Evolutionary conservation across 2,888 invertebrate species (phyloP).

Genomic region (Hymenopus coronatus): DNA sequence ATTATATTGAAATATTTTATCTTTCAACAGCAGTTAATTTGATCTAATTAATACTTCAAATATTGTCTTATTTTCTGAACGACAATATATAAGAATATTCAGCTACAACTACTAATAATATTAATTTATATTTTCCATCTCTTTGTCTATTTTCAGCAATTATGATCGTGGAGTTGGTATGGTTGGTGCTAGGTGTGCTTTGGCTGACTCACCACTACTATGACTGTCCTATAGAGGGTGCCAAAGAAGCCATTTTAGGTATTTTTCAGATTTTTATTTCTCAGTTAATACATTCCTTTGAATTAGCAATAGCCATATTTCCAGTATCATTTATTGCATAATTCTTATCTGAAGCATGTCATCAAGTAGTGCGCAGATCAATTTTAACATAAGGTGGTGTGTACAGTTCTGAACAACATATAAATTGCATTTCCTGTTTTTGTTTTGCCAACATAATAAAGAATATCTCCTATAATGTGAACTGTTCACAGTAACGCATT

Average conservation of each 20-base stretch:
- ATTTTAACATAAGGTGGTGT: too few species aligned
- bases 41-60: too few species aligned
- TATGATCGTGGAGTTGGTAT: constrained; percentile 69
- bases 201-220: constrained; percentile 70
- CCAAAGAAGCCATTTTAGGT: constrained; percentile 74
- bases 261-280: constrained; percentile 31
- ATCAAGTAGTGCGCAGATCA: too few species aligned
- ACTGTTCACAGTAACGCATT: too few species aligned
- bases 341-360: too few species aligned
- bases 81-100: constrained; percentile 36
- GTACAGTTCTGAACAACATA: too few species aligned
- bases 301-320: neutral
- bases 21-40: too few species aligned
- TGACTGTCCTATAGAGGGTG: constrained; percentile 63
- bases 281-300: neutral
- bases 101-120: constrained; percentile 27
- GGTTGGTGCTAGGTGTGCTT: constrained; percentile 68
- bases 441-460: too few species aligned
- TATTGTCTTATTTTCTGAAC: too few species aligned
- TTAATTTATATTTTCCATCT: constrained; percentile 31
- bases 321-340: neutral
- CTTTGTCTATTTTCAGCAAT: constrained; percentile 56
- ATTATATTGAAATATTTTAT: too few species aligned
- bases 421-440: too few species aligned
- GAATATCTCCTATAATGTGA: too few species aligned